Conservation (phyloP, 2,113 vertebrate species). For the Lagopus muta region DNA sequence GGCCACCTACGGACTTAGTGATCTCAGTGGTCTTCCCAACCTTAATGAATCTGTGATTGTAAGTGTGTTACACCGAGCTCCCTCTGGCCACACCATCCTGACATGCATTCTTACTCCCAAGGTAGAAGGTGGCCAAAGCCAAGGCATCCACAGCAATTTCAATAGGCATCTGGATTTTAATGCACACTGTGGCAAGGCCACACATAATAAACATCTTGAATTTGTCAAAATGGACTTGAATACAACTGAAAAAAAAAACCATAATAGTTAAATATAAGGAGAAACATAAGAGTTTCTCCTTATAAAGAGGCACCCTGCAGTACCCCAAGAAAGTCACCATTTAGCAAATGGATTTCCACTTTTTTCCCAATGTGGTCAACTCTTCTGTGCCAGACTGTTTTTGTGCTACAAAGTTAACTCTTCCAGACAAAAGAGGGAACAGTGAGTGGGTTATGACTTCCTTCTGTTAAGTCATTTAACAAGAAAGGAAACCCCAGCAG, state of each 20-base stretch:
- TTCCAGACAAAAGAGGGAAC: neutral
- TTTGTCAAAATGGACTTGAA: neutral
- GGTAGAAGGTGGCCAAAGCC: neutral
- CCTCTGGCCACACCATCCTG: neutral
- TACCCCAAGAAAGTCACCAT: neutral
- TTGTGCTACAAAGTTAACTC: neutral
- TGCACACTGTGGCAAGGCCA: neutral
- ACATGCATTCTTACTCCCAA: fast-evolving
- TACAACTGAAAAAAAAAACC: neutral
- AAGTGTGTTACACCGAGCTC: neutral
- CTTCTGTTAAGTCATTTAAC: neutral
- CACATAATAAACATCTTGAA: neutral
- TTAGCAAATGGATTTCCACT: neutral
- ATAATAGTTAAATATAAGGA: too few relatives aligned
- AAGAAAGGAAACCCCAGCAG: slow-evolving; percentile 14
- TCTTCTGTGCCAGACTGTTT: neutral
- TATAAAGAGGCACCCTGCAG: neutral
- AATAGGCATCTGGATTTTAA: neutral
- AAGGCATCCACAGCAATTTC: neutral
- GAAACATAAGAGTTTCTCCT: neutral
- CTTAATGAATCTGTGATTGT: too few relatives aligned
- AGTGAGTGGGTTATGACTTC: neutral
- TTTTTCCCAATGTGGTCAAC: neutral
- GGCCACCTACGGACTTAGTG: neutral
- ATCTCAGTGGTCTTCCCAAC: too few relatives aligned